Conservation (phyloP, 2,113 vertebrate genomes). For the Haemorhous mexicanus region DNA sequence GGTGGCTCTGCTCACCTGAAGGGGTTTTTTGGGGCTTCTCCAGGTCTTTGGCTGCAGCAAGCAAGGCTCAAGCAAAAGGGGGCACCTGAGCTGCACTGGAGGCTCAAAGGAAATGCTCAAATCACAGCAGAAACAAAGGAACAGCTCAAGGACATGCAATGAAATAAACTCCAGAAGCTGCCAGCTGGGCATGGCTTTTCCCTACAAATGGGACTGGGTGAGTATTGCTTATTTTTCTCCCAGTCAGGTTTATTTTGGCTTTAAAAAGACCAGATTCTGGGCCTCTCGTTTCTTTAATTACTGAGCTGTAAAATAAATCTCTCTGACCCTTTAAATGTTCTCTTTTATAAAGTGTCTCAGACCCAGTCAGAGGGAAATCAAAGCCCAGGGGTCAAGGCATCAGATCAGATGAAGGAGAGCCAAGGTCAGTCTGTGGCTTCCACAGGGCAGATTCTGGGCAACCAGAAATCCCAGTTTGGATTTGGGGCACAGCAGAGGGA, state of each 20-base stretch:
- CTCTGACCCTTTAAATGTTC: background rate
- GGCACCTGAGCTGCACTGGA: slow-evolving; percentile 56
- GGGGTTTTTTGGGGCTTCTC: background rate
- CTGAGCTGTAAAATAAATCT: background rate
- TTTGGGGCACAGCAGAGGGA: background rate
- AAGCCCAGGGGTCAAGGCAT: background rate
- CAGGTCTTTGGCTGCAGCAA: slow-evolving; percentile 59
- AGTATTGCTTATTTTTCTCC: background rate
- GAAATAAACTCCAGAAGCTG: background rate
- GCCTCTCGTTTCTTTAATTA: background rate
- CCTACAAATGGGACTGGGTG: background rate
- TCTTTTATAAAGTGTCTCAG: background rate
- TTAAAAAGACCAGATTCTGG: background rate
- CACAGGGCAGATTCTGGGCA: background rate
- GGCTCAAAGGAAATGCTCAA: slow-evolving; percentile 37
- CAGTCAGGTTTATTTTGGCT: background rate
- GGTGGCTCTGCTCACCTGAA: background rate
- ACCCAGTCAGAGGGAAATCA: background rate
- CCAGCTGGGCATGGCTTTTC: background rate
- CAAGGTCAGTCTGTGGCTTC: background rate
- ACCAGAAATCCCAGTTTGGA: background rate
- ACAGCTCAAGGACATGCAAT: background rate
- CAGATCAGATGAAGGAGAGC: background rate
- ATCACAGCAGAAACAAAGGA: background rate
- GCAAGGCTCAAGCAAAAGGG: background rate